phyloP scores from a whole-genome alignment of 2,888 invertebrate genomes.

The Agrochola lota region DNA sequence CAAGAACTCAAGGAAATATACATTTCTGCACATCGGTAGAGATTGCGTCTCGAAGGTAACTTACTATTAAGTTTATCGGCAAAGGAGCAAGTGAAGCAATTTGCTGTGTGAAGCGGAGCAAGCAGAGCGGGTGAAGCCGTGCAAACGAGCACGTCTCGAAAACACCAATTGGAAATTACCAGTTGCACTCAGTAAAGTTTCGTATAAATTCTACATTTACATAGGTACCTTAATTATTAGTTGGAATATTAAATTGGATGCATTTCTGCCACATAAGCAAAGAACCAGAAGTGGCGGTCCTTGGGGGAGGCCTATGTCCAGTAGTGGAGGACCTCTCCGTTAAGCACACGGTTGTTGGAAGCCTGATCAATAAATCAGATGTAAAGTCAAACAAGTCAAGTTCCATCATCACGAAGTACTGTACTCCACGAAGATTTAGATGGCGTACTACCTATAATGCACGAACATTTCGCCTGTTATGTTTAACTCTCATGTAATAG shows the following conservation, averaged over 20 bases:
- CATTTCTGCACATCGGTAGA: conserved; percentile 15
- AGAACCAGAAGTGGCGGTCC: too few species aligned
- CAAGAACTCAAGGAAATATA: conserved; percentile 38
- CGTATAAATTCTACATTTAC: conserved; percentile 33
- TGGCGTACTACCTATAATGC: background rate
- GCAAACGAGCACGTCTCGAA: conserved; percentile 65
- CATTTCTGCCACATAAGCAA: background rate
- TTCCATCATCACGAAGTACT: background rate
- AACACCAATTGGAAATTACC: conserved; percentile 68
- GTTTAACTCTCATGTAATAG: background rate
- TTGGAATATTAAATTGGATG: conserved; percentile 4
- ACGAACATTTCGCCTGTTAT: background rate
- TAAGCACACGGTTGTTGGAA: background rate
- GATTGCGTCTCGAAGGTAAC: conserved; percentile 51
- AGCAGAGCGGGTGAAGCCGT: conserved; percentile 59
- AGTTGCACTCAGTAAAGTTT: conserved; percentile 46
- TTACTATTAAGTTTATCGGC: conserved; percentile 54
- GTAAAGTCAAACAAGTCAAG: background rate
- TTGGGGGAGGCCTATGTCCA: too few species aligned
- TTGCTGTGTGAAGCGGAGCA: conserved; percentile 64
- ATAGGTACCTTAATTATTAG: background rate
- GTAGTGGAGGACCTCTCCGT: too few species aligned
- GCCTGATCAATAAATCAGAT: background rate
- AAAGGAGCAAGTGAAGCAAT: conserved; percentile 69
- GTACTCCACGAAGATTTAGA: background rate